Percentiles rank a stretch among this genome's conserved stretches.
phyloP scores from a whole-genome alignment of 35 echinoderm and acorn worm species.

The Ophioderma brevispina region DNA sequence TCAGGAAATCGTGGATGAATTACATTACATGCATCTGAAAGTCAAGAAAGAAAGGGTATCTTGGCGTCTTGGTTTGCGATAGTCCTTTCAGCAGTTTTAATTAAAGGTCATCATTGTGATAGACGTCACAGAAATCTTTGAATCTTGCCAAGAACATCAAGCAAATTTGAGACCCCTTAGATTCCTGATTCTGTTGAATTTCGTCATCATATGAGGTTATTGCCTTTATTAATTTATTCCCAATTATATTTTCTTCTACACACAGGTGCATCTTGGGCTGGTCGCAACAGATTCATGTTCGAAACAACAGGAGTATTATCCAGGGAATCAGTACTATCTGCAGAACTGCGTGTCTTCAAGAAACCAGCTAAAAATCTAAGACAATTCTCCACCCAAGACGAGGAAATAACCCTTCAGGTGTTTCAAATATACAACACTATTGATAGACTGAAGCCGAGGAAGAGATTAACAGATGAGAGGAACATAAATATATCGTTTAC shows the following conservation, averaged over 20 bases:
- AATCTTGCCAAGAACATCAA: no score
- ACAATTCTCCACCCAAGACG: not conserved
- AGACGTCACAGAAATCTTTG: no score
- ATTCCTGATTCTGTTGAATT: no score
- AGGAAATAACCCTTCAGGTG: not conserved
- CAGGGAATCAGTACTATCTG: slow-evolving; percentile 49
- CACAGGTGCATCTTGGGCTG: not conserved
- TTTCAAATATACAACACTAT: slow-evolving; percentile 42
- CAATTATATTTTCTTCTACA: not conserved
- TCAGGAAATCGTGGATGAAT: no score
- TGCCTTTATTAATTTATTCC: not conserved
- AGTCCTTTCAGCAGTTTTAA: no score
- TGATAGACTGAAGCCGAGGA: not conserved
- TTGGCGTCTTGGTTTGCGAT: no score
- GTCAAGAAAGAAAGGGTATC: no score
- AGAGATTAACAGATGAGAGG: slow-evolving; percentile 37
- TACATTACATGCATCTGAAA: no score
- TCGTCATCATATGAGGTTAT: no score
- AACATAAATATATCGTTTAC: slow-evolving; percentile 14
- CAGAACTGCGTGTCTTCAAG: slow-evolving; percentile 69
- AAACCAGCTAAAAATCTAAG: not conserved
- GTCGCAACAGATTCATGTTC: slow-evolving; percentile 33
- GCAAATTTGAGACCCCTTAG: no score
- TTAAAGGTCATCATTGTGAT: no score
- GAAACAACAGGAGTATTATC: slow-evolving; percentile 43